These are phyloP conservation scores for Drosophila micromelanica DNA, from an alignment of 1,140 invertebrate species.

Conservation along the genomic window DNA sequence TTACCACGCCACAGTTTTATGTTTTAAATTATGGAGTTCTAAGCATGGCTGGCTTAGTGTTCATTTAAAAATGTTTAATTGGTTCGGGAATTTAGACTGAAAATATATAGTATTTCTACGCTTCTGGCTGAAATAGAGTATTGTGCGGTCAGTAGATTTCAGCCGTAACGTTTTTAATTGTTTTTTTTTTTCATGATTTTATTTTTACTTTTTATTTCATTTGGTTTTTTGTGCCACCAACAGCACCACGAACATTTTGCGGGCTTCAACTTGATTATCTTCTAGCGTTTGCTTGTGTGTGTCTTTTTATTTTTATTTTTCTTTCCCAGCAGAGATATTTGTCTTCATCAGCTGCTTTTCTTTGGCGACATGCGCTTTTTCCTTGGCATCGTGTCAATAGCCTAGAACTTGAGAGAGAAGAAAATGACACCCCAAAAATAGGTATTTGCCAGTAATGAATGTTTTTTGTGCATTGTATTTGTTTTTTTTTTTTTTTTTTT, in stretches of 20 bases:
- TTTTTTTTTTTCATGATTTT: conserved; percentile 9
- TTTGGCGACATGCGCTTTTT: conserved; percentile 50
- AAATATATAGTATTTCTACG: too few relatives aligned
- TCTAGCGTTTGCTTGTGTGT: conserved; percentile 10
- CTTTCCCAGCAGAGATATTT: conserved; percentile 33
- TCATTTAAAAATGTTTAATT: too few relatives aligned
- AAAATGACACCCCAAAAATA: conserved; percentile 45
- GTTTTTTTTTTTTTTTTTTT: conserved; percentile 3
- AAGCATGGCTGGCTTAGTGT: too few relatives aligned
- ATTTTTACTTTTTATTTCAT: conserved; percentile 27
- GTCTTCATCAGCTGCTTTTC: conserved; percentile 32
- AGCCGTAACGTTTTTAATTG: background rate
- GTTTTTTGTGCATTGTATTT: conserved; percentile 16
- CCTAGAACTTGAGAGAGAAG: conserved; percentile 61
- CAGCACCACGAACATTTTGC: conserved; percentile 31
- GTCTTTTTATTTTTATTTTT: background rate
- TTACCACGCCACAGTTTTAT: too few relatives aligned
- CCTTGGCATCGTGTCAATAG: conserved; percentile 58
- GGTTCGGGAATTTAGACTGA: too few relatives aligned
- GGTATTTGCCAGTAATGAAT: conserved; percentile 37
- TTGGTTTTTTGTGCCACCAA: too few relatives aligned
- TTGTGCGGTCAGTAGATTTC: background rate
- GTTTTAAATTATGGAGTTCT: too few relatives aligned
- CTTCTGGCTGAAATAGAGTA: background rate
- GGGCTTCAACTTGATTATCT: conserved; percentile 54